These are phyloP conservation scores for Lottia scabra DNA, from an alignment of 2,888 invertebrate species.

Conservation along the genomic window DNA sequence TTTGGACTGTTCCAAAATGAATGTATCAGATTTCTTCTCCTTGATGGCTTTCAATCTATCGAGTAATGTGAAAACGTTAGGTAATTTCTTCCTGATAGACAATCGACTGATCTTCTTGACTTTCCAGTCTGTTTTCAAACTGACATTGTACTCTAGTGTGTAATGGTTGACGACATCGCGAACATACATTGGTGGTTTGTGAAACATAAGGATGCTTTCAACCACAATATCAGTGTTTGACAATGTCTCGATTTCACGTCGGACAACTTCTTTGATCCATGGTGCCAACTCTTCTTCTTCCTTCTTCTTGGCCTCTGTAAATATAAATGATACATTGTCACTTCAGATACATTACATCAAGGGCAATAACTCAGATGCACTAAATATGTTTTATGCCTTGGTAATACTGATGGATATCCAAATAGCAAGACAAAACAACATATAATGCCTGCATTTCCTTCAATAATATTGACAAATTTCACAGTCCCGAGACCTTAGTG, in stretches of 20 bases:
- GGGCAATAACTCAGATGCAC: too few species aligned
- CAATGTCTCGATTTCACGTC: neutral
- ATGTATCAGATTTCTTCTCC: neutral
- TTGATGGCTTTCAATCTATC: neutral
- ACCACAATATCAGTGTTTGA: neutral
- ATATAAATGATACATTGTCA: too few species aligned
- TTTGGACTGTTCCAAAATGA: neutral
- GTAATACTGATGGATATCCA: too few species aligned
- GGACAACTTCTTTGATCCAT: neutral
- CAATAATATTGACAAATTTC: too few species aligned
- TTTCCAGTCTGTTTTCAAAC: neutral
- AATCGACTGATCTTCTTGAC: neutral
- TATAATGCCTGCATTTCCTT: too few species aligned
- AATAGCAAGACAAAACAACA: too few species aligned
- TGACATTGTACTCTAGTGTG: neutral
- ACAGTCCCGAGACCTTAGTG: too few species aligned
- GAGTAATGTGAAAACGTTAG: neutral
- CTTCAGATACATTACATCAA: too few species aligned
- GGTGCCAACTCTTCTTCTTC: neutral
- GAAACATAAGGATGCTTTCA: neutral
- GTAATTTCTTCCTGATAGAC: neutral
- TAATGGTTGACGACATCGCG: neutral
- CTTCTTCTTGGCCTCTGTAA: too few species aligned
- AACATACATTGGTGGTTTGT: neutral
- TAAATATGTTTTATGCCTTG: too few species aligned